Percentiles rank a stretch among this genome's conserved stretches.
Conservation (phyloP, 2,113 vertebrate species). For the Podarcis muralis region DNA sequence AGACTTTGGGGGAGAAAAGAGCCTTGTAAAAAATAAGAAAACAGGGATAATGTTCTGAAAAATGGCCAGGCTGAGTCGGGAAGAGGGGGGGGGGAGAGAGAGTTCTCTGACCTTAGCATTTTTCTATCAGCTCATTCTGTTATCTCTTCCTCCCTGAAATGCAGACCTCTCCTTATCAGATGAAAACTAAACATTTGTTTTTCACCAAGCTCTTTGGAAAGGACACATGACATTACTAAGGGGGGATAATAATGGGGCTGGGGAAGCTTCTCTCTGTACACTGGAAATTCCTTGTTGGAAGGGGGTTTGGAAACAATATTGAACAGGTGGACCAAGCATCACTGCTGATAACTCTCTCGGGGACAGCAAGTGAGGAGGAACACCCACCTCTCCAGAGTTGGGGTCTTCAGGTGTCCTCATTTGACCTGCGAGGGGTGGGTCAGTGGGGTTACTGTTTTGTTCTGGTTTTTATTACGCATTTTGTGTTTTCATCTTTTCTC, state of each 20-base stretch:
- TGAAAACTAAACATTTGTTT: slow-evolving; percentile 17
- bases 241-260: background rate
- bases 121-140: background rate
- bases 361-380: too few species aligned
- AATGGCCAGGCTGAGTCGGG: background rate
- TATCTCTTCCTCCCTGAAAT: slow-evolving; percentile 27
- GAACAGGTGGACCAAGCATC: background rate
- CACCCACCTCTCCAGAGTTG: background rate
- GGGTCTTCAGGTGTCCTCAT: too few species aligned
- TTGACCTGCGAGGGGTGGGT: too few species aligned
- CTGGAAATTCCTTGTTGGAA: background rate
- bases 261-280: background rate
- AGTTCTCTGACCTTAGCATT: background rate
- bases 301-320: background rate
- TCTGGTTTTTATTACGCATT: too few species aligned
- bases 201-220: background rate
- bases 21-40: background rate
- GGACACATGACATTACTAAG: background rate
- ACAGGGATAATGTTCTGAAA: background rate
- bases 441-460: too few species aligned
- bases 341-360: background rate
- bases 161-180: slow-evolving; percentile 11
- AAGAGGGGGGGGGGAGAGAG: fast-evolving
- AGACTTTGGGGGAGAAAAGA: too few species aligned
- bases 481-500: too few species aligned